Evolutionary conservation across 2,888 invertebrate genomes (phyloP).

Genomic region (Microctonus hyperodae): DNA sequence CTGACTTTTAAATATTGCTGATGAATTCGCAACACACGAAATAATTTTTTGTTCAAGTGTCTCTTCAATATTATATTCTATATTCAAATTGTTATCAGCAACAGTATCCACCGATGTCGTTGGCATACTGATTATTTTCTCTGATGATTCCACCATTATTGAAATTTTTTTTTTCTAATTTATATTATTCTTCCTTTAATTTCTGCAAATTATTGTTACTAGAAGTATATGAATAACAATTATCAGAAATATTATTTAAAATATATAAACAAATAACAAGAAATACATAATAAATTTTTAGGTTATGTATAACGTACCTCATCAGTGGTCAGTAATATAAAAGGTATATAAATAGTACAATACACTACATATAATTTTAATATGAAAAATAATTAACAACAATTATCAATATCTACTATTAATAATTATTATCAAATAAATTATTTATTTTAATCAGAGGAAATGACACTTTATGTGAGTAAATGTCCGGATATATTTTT

Average conservation of each 20-base stretch:
- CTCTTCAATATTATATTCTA: background rate
- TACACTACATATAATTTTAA: too few species aligned
- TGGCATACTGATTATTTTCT: background rate
- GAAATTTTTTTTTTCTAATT: background rate
- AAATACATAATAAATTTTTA: too few species aligned
- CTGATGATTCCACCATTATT: slow-evolving; percentile 18
- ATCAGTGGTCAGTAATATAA: too few species aligned
- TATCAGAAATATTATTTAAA: too few species aligned
- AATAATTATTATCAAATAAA: too few species aligned
- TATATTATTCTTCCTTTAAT: background rate
- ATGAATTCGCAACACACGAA: slow-evolving; percentile 65
- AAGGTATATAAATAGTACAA: too few species aligned
- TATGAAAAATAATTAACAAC: too few species aligned
- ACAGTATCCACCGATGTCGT: background rate
- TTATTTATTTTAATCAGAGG: background rate
- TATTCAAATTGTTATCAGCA: background rate
- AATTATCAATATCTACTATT: too few species aligned
- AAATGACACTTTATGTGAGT: background rate
- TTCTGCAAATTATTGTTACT: too few species aligned
- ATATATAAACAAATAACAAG: too few species aligned
- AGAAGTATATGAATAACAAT: too few species aligned
- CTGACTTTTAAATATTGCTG: slow-evolving; percentile 76
- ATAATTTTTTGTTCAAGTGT: slow-evolving; percentile 68
- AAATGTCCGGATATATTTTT: background rate
- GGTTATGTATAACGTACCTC: too few species aligned